Base-by-base conservation (phyloP, 2,797 vertebrate species). In the Sebastes umbrosus region DNA sequence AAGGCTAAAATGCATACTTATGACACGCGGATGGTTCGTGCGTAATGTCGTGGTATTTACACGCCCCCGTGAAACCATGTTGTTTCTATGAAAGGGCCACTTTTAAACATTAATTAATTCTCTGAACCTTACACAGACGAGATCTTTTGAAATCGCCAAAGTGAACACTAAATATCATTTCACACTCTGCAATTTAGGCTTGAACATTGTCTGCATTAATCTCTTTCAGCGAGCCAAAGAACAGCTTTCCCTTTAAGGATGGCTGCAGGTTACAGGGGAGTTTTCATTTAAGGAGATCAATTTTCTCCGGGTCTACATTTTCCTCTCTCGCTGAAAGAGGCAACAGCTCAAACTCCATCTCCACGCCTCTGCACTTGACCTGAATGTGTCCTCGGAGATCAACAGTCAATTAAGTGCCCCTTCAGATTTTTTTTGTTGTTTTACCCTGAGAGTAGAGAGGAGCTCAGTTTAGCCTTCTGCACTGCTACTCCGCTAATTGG, bases 401-500 rank as follows among this genome's bases (percentile, higher is more conserved):
- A 90, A 89, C 94, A 92, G 94, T 93, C 93, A 94, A 93, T 95
- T 93, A 93, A 87, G 82, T 71, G 60, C 80, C 88, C 77, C 88
- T 87, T 89, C 84, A 63, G 79, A 75, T 81, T 79, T 86, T 90
- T 79, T 78, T 83, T 58, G 63, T 85, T 92, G 70, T 90, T 93
- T 85, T 82, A 87, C 85, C 76, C 85, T 13, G 72, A 93, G 91
- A 93, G 89, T 69, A 88, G 86, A 94, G 91, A 92, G 84, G 90
- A 92, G 92, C 90, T 91, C 83, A 68, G 89, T 92, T 92, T 80
- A 87, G 91, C 90, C 92, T 85, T 65, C 79, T 84, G 85, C 94
- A 90, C 93, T 83, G 87, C 94, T 90, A 84, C 92, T 86, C 84
- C 88, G 92, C 94, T 96, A 96, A 96, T 96, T 96, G 95, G 96